Evolutionary conservation across 2,888 invertebrate genomes (phyloP), one percentile per base, ranked within the genome.

Genomic region (Macroteleia sp.): DNA sequence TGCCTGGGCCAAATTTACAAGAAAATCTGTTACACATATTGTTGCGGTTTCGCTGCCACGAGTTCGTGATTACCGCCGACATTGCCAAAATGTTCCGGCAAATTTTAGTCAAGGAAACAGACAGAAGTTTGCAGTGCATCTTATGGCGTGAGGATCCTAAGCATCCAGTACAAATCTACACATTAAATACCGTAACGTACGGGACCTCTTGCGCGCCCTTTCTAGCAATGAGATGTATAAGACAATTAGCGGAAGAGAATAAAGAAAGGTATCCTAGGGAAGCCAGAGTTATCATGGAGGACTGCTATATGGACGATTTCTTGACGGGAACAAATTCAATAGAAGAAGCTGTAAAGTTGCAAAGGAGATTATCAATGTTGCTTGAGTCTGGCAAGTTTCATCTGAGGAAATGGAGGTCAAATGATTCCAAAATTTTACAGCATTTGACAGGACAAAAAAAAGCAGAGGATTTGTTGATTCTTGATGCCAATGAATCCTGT

Each of bases 241-340:
- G 22, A 22, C 12, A 42, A 10, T 9, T 46, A 10, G 28, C 46
- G 6, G n/a, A 17, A n/a, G 10, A 20, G 8, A 61, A 75, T 12
- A 66, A 70, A 3, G 6, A n/a, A 2, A 4, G 44, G 9, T 73
- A 17, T 6, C 71, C 67, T 0, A n/a, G 6, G 8, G 83, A 82
- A 8, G 66, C 80, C 0, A 4, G 41, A 14, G 59, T 71, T 0
- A 12, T 84, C 1, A 14, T 34, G 1, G 20, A 76, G 0, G 75
- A 84, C 14, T 79, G 82, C 12, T 88, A 88, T 34, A 81, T 88
- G 46, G 66, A 56, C 14, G 54, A 66, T 12, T 2, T 34, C n/a
- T 19, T 66, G 14, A 44, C 32, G 8, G 34, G 54, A 19, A 14
- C 54, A 20, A n/a, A 22, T 5, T 20, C 44, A 1, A 44, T 41